Base-by-base conservation (phyloP, 2,888 invertebrate genomes). In the Leptinotarsa juncta region DNA sequence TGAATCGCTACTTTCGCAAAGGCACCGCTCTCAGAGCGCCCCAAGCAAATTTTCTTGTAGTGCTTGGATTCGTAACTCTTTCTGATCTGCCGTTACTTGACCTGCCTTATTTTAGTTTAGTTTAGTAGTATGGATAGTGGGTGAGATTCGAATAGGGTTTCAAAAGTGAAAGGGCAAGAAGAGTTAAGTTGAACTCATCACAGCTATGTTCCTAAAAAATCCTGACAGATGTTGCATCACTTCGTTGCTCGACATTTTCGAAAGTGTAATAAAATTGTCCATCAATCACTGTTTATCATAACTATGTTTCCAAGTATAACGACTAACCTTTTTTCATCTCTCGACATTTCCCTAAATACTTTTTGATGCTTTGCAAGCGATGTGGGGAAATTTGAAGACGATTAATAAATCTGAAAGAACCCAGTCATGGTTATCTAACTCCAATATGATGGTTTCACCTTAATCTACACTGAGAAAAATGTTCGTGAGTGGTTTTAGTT, bases 341-440 rank as follows among this genome's bases (percentile, higher is more conserved):
- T 18, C 18, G 23, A 57, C 57, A 57, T 57, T 57, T 57, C 57
- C 57, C 57, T 57, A 57, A 57, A 57, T 57, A 57, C 57, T 57
- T 57, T 57, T 23, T 57, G 20, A 57, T 57, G 57, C 14, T 57
- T 57, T 57, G 7, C 57, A 57, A 57, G 20, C 12, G 57, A 14
- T 57, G 57, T 20, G 3, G 57, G 10, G 14, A 10, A 14, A 57
- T 20, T 57, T 20, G 57, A 18, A 55, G 55, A 16, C 10, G 18
- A 12, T 18, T 57, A 18, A 57, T 57, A 57, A 57, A 23, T 20
- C 10, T 57, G 14, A 12, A 57, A 14, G 57, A 57, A 57, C 20
- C 20, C 57, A 1, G 20, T 12, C 23, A 23, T 3, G 14, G 10
- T 57, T 57, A 57, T 18, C 57, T 7, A 57, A 14, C 7, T 57